These are phyloP conservation scores for Chinchilla lanigera DNA, from an alignment of 2,113 vertebrate genomes.

Conservation along the genomic window DNA sequence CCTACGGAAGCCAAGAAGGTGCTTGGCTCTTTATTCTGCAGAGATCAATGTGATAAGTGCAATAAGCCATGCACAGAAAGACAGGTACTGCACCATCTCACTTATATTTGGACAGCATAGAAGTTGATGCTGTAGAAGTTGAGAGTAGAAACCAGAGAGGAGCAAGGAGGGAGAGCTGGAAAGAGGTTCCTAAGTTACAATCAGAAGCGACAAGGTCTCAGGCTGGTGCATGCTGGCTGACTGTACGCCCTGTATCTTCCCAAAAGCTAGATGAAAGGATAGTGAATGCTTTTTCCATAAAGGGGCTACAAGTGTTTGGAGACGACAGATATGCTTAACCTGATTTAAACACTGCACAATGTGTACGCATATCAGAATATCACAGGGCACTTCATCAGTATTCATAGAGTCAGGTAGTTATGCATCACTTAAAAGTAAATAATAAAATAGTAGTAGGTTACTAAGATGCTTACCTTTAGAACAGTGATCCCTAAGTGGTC, in stretches of 20 bases:
- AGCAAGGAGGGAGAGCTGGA: accelerated
- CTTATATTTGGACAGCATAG: background rate
- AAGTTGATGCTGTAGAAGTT: background rate
- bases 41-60: background rate
- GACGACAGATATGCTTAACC: background rate
- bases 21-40: background rate
- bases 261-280: background rate
- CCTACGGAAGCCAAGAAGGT: background rate
- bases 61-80: background rate
- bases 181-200: background rate
- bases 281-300: background rate
- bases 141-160: background rate
- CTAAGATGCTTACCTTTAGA: background rate
- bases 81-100: background rate
- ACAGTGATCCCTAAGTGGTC: background rate
- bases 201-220: background rate
- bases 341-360: too few relatives aligned
- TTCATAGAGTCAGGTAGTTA: background rate
- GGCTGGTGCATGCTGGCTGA: too few relatives aligned
- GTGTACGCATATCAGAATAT: background rate
- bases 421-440: background rate
- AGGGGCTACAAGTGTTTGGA: background rate
- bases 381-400: background rate
- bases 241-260: background rate
- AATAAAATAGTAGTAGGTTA: background rate